Base-by-base conservation (phyloP, 2,888 invertebrate species). In the Drosophila percnosoma region DNA sequence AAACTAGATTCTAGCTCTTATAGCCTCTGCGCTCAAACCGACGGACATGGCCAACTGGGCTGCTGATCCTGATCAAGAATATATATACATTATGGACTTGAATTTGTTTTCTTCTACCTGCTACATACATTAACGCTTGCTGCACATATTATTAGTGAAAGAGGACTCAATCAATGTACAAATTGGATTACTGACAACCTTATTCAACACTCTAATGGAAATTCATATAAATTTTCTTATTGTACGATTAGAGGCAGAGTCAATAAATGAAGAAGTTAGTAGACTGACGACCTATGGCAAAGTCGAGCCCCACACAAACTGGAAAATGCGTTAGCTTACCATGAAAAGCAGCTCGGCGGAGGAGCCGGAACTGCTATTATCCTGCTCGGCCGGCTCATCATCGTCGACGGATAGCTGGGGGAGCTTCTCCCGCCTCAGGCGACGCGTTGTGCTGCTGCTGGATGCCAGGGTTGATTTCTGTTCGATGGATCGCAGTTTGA, bases 401-500 rank as follows among this genome's bases (percentile, higher is more conserved):
- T 82, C 80, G 45, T 79, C 80, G 48, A 86, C 89, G 27, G 87
- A 85, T 10, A 76, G n/a, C 58, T 89, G 87, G 1, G 83, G 67
- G 27, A 80, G 68, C 45, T 86, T 87, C 57, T 87, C 87, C 1
- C 80, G 82, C 40, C 80, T 71, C 52, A 80, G 71, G 6, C 83
- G 78, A 6, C 86, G 70, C 13, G 73, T n/a, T 18, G 73, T 24
- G 40, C 8, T 45, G 45, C 45, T 45, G 24, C 45, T 24, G 10
- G 79, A 3, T 7, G 74, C 27, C 21, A 57, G 8, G 48, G 63
- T 33, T 0, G 75, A 52, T 27, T 80, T 83, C 40, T 88, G 90
- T 34, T 91, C 91, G 96, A 80, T 96, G 91, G 90, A 96, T 95
- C 91, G 95, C 94, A 85, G 96, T 96, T 87, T 96, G 94, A 81